These are phyloP conservation scores for Kryphioiulus occultus DNA, from an alignment of 2,888 invertebrate genomes.

Conservation along the genomic window DNA sequence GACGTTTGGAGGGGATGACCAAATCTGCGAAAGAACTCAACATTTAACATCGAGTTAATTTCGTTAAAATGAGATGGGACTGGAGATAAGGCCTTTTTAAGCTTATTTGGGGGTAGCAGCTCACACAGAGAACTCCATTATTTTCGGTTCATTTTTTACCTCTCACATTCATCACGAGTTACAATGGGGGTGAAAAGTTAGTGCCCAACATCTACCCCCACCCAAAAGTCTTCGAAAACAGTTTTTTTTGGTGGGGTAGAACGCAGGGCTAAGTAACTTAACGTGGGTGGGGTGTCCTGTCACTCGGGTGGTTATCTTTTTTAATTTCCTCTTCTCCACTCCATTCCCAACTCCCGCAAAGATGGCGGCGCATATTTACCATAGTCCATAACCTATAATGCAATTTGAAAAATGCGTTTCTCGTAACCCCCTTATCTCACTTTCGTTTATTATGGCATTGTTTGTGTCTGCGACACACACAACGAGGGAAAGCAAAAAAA, in stretches of 20 bases:
- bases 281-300: conserved; percentile 12
- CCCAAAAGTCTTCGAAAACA: background rate
- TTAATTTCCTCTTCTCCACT: background rate
- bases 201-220: background rate
- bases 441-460: conserved; percentile 19
- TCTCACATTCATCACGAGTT: background rate
- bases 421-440: conserved; percentile 15
- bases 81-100: background rate
- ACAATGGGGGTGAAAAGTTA: conserved; percentile 7
- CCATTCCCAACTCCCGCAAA: background rate
- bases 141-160: conserved; percentile 1
- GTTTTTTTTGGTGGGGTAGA: background rate
- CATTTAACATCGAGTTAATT: background rate
- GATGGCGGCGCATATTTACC: conserved; percentile 14
- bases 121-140: background rate
- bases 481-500: background rate
- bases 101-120: background rate
- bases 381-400: no score
- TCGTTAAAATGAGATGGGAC: background rate
- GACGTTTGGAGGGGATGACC: no score
- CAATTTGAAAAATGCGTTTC: conserved; percentile 9
- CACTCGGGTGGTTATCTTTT: background rate
- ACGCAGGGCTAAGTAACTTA: background rate
- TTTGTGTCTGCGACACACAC: background rate
- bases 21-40: background rate